Base-by-base conservation (phyloP, 1,140 invertebrate genomes). In the Neodiprion lecontei region DNA sequence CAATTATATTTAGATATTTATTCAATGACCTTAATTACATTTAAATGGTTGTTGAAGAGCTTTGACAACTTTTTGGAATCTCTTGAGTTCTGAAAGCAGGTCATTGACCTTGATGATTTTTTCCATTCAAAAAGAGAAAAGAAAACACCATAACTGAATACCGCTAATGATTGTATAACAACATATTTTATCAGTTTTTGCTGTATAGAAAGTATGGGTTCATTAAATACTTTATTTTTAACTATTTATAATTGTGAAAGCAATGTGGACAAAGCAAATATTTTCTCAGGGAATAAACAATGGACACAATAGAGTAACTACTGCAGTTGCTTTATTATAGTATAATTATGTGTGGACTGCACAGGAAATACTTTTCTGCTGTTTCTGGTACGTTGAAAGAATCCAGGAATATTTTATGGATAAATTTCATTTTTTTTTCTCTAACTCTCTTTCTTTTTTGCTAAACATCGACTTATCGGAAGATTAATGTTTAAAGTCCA, bases 401-500 rank as follows among this genome's bases (percentile, higher is more conserved):
- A 69, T 23, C 5, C 17, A 14, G 11, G 1, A 69, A 69, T 61
- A 12, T 61, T 61, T 9, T 17, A 61, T 61, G 53, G 9, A 61
- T 8, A 61, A 12, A 61, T 61, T 61, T 5, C 1, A 40, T 61
- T 61, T 61, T 61, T 61, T 17, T 40, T 40, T 40, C 5, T 40
- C 28, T 40, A 1, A 40, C 28, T 40, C 28, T 40, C 28, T 40
- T 40, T 40, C 28, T 2, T 40, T 14, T 61, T 61, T 61, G 53
- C 11, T 61, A 12, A 61, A 61, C 53, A 14, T 61, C n/a, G 11
- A 17, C 53, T 69, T 47, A 69, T 69, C 40, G 8, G 3, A 23
- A 69, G 67, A 7, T 69, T 69, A 23, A 69, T 69, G 67, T 69
- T 12, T 23, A 69, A 69, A 69, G 67, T 69, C 67, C 9, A 12